These are phyloP conservation scores for Thecophora atra DNA, from an alignment of 2,888 invertebrate genomes.

Conservation along the genomic window DNA sequence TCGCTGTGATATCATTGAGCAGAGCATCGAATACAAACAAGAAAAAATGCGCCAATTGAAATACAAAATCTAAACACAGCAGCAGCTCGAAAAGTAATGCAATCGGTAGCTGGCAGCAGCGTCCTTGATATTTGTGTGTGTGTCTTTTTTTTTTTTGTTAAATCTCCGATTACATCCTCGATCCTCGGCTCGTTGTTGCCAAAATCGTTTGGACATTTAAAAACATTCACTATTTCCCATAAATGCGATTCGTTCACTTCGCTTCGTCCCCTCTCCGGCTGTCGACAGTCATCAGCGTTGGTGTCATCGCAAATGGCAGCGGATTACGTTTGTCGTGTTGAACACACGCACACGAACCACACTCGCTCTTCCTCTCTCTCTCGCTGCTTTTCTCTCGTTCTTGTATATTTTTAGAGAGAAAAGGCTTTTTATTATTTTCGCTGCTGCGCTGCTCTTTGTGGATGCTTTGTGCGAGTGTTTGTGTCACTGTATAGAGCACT, in stretches of 20 bases:
- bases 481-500: not conserved
- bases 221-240: not conserved
- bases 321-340: conserved; percentile 10
- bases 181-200: conserved; percentile 13
- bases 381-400: not conserved
- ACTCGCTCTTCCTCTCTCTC: not conserved
- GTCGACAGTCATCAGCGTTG: conserved; percentile 8
- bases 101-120: not conserved
- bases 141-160: not conserved
- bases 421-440: not conserved
- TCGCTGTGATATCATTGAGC: conserved; percentile 15
- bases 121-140: not conserved
- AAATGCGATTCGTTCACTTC: not conserved
- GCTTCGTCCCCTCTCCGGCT: not conserved
- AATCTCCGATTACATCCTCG: not conserved
- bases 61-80: conserved; percentile 6
- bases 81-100: conserved; percentile 8
- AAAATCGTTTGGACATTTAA: conserved; percentile 21
- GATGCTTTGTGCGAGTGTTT: not conserved
- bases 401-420: not conserved
- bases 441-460: not conserved
- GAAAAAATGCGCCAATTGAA: not conserved
- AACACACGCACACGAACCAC: conserved; percentile 10
- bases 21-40: not conserved
- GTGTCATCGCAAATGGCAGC: conserved; percentile 5